phyloP scores from a whole-genome alignment of 1,140 invertebrate genomes.

The Eupristina koningsbergeri region DNA sequence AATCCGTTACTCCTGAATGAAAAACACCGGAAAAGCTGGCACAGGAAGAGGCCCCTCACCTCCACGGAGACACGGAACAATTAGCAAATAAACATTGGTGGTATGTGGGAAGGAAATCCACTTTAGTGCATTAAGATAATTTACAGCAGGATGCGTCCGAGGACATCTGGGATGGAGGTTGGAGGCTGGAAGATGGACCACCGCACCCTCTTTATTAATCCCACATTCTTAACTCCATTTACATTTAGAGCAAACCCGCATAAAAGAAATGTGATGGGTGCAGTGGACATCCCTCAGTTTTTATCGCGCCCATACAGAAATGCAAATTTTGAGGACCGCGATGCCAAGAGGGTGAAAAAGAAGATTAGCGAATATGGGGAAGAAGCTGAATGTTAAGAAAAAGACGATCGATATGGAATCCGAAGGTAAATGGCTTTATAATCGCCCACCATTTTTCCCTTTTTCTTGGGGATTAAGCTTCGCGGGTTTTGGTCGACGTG shows the following conservation, averaged over 20 bases:
- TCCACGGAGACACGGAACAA: neutral
- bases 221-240: slow-evolving; percentile 66
- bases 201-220: slow-evolving; percentile 61
- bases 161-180: slow-evolving; percentile 24
- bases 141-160: slow-evolving; percentile 38
- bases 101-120: neutral
- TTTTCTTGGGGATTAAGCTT: neutral
- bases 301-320: slow-evolving; percentile 54
- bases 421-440: slow-evolving; percentile 30
- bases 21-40: too few species aligned
- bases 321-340: slow-evolving; percentile 53
- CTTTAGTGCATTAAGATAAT: slow-evolving; percentile 53
- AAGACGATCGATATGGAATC: slow-evolving; percentile 34
- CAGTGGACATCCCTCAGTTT: slow-evolving; percentile 43
- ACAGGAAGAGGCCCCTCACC: too few species aligned
- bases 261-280: slow-evolving; percentile 53
- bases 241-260: slow-evolving; percentile 60
- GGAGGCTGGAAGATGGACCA: slow-evolving; percentile 35
- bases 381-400: slow-evolving; percentile 32
- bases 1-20: neutral
- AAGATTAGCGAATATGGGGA: slow-evolving; percentile 46
- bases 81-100: neutral
- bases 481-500: neutral
- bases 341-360: slow-evolving; percentile 35
- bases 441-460: slow-evolving; percentile 18